Base-by-base conservation (phyloP, 2,888 invertebrate species). In the Pammene aurita region DNA sequence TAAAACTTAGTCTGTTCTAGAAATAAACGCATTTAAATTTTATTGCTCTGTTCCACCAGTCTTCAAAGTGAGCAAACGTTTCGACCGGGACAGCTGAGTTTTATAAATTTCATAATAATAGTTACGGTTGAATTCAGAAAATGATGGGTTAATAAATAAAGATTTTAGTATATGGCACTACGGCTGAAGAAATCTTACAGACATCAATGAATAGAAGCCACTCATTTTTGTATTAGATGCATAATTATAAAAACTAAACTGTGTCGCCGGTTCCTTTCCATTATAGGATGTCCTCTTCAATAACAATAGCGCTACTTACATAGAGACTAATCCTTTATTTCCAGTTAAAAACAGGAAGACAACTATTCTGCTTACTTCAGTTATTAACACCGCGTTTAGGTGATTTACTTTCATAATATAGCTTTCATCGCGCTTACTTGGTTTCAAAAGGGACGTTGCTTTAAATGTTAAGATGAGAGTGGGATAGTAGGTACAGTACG, bases 41-140 rank as follows among this genome's bases (percentile, higher is more conserved):
- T 82, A 84, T 85, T 82, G 81, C 79, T 75, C 76, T 81, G 85
- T 44, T 84, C 84, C 84, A 85, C 85, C 81, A 81, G 80, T 76
- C 77, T 80, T 80, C 78, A 80, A 83, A 86, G 77, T 77, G 76
- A 81, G 78, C 76, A 79, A 80, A 78, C 76, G 77, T 66, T 71
- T 38, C 42, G 42, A 58, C 18, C 18, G 26, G 18, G 58, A 57
- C 42, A 56, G 41, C 38, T 11, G 61, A 70, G 56, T 61, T 16
- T 64, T 34, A 65, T 57, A 26, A 26, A 26, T 54, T 64, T 71
- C 34, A 56, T 50, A 55, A 54, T 55, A 50, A 35, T 34, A 57
- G 60, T 71, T 60, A 63, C 56, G 38, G 14, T 41, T 13, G 44
- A 57, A 41, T 65, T 16, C 34, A 42, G 34, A 50, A 66, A 13